These are phyloP conservation scores for Sarcophaga carnaria DNA, from an alignment of 2,888 invertebrate genomes.

Conservation along the genomic window DNA sequence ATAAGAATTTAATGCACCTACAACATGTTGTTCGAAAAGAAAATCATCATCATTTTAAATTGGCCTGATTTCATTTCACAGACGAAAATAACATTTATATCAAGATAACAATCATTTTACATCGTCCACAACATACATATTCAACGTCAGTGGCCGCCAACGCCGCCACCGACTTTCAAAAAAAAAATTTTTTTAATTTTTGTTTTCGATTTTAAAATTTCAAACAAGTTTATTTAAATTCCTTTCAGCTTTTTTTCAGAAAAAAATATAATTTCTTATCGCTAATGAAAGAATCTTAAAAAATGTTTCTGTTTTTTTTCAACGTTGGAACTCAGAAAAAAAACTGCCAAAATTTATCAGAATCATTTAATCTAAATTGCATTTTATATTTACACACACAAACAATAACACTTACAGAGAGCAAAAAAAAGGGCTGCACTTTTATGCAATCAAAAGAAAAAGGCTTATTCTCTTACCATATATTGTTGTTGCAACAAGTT, in stretches of 20 bases:
- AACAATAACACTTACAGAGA: neutral
- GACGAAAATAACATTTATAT: conserved; percentile 62
- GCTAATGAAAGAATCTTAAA: conserved; percentile 56
- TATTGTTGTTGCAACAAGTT: neutral
- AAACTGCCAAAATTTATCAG: conserved; percentile 67
- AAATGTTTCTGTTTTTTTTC: conserved; percentile 47
- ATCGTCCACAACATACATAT: conserved; percentile 20
- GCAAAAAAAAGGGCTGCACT: conserved; percentile 55
- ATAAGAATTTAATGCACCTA: conserved; percentile 50
- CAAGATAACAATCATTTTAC: conserved; percentile 57
- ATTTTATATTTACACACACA: conserved; percentile 62
- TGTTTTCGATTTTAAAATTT: conserved; percentile 25
- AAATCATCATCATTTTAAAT: conserved; percentile 35
- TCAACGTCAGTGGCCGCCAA: conserved; percentile 62
- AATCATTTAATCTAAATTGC: conserved; percentile 70
- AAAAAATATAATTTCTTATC: conserved; percentile 49
- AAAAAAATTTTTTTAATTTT: conserved; percentile 15
- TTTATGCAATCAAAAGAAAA: conserved; percentile 10
- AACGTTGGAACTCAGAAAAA: conserved; percentile 9
- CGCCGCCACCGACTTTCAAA: conserved; percentile 63
- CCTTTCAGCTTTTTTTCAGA: conserved; percentile 52
- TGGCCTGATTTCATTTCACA: conserved; percentile 60
- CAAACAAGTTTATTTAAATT: conserved; percentile 69
- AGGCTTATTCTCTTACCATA: conserved; percentile 2
- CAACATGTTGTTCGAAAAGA: conserved; percentile 49